phyloP scores from a whole-genome alignment of 2,797 vertebrate genomes.

The Gymnocypris eckloni region DNA sequence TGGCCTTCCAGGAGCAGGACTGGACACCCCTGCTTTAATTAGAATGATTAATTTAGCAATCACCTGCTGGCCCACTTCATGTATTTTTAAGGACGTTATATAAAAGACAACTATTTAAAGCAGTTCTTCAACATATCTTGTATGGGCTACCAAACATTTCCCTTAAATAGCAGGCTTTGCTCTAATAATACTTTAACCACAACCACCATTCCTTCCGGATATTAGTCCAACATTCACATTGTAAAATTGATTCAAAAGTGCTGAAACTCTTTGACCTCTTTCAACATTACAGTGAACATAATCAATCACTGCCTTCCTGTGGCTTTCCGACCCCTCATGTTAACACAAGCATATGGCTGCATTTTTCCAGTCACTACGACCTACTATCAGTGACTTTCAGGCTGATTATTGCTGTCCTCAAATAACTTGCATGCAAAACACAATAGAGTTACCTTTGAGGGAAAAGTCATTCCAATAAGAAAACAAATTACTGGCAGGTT shows the following conservation, averaged over 20 bases:
- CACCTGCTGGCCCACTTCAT: not conserved
- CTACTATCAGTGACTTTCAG: slow-evolving; percentile 10
- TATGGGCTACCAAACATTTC: not conserved
- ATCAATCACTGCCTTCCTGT: slow-evolving; percentile 18
- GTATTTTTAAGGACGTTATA: not conserved
- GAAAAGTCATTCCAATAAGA: not conserved
- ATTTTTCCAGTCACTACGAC: slow-evolving; percentile 21
- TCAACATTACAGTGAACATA: slow-evolving; percentile 18
- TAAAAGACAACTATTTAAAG: not conserved
- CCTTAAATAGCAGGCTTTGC: not conserved
- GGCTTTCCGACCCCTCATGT: slow-evolving; percentile 9
- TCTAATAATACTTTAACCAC: not conserved
- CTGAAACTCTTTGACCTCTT: slow-evolving; percentile 11
- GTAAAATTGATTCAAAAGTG: not conserved
- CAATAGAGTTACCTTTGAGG: not conserved
- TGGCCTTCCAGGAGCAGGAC: not conserved
- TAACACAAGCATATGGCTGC: not conserved
- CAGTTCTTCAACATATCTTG: not conserved
- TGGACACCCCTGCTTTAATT: not conserved
- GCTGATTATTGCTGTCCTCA: not conserved
- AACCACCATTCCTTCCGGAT: not conserved
- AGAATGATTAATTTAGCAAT: not conserved
- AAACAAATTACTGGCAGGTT: not conserved
- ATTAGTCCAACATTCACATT: not conserved
- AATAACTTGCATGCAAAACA: not conserved